Evolutionary conservation across 2,888 invertebrate species (phyloP).

Genomic region (Papilio elwesi): DNA sequence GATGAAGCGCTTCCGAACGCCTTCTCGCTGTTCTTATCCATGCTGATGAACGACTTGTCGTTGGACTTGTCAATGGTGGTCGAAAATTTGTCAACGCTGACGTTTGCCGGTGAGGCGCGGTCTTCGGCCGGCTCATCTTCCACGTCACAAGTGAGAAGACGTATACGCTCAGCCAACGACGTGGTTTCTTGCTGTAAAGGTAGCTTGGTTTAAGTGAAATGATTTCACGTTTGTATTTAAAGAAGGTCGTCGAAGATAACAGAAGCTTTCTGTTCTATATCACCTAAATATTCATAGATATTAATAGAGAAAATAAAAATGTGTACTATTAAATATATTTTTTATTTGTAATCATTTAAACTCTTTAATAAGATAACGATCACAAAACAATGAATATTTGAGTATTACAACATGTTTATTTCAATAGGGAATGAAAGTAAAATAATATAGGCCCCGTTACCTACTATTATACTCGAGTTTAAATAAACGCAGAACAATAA

Average conservation of each 20-base stretch:
- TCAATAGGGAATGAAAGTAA: too few relatives aligned
- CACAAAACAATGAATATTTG: too few relatives aligned
- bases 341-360: too few relatives aligned
- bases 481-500: not conserved
- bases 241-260: too few relatives aligned
- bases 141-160: slow-evolving; percentile 93
- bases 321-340: too few relatives aligned
- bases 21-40: slow-evolving; percentile 82
- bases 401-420: too few relatives aligned
- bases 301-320: too few relatives aligned
- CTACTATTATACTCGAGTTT: not conserved
- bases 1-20: slow-evolving; percentile 83
- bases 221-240: not conserved
- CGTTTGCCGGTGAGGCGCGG: slow-evolving; percentile 87
- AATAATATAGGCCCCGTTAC: too few relatives aligned
- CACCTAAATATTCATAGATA: too few relatives aligned
- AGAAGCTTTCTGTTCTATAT: too few relatives aligned
- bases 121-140: slow-evolving; percentile 86
- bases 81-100: slow-evolving; percentile 85
- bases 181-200: slow-evolving; percentile 85
- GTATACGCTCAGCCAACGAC: slow-evolving; percentile 93
- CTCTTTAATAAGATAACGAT: too few relatives aligned
- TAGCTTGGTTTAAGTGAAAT: not conserved
- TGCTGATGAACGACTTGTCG: slow-evolving; percentile 79
- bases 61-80: slow-evolving; percentile 79